Evolutionary conservation across 2,113 vertebrate species (phyloP).

Genomic region (Himantopus leucocephalus): DNA sequence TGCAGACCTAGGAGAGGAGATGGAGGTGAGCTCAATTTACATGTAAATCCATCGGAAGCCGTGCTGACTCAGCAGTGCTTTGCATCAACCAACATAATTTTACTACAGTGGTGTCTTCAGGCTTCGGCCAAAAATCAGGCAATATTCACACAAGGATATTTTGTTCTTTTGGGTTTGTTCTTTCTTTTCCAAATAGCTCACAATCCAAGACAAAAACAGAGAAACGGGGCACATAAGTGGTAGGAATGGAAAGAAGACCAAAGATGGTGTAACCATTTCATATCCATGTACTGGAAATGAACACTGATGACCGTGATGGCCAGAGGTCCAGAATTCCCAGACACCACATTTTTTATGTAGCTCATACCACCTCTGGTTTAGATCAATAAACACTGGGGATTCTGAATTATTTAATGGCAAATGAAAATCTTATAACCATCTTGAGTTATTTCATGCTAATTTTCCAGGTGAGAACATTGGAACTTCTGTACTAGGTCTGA

Average conservation of each 20-base stretch:
- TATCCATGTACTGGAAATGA: neutral
- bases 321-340: neutral
- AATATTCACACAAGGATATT: neutral
- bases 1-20: neutral
- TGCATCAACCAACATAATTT: accelerated
- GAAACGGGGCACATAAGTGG: neutral
- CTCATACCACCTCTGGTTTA: neutral
- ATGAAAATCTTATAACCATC: neutral
- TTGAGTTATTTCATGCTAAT: neutral
- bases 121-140: neutral
- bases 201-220: neutral
- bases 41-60: neutral
- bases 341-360: neutral
- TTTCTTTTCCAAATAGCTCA: neutral
- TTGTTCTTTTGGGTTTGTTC: neutral
- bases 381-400: neutral
- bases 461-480: neutral
- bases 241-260: neutral
- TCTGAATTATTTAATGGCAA: neutral
- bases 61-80: neutral
- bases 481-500: neutral
- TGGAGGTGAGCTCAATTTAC: neutral
- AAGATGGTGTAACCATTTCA: neutral
- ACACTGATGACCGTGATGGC: neutral
- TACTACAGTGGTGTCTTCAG: neutral